Conservation (phyloP, 35 echinoderm and acorn worm genomes). For the Amphiura filiformis region DNA sequence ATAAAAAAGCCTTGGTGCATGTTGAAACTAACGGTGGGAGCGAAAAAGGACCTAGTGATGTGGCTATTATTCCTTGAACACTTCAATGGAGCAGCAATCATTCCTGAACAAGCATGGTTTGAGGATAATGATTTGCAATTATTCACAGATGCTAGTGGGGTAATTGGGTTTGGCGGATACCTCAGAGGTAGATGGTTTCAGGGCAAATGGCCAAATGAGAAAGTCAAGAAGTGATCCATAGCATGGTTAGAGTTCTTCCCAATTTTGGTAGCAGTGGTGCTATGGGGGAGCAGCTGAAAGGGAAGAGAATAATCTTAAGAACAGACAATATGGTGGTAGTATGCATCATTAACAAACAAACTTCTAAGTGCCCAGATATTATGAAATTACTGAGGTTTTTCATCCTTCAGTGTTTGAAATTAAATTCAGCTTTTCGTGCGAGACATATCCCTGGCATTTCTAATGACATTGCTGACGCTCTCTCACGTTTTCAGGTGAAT, state of each 20-base stretch:
- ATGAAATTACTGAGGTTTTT: constrained; percentile 26
- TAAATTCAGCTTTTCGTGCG: constrained; percentile 14
- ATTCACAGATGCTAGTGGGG: constrained; percentile 15
- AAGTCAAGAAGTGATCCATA: constrained; percentile 19
- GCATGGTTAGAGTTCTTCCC: constrained; percentile 40
- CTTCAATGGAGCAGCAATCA: constrained; percentile 13
- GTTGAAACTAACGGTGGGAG: background rate
- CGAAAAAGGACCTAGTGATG: background rate
- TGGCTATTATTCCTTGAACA: background rate
- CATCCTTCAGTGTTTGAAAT: constrained; percentile 16
- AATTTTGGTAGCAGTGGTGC: constrained; percentile 11
- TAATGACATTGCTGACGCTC: constrained; percentile 43
- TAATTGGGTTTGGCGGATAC: constrained; percentile 21
- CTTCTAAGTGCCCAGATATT: constrained; percentile 27
- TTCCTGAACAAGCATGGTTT: background rate
- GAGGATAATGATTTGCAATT: constrained; percentile 12
- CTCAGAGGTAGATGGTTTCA: constrained; percentile 12
- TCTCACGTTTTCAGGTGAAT: constrained; percentile 32
- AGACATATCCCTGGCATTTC: constrained; percentile 15
- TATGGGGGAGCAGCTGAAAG: constrained; percentile 2
- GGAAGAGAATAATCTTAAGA: constrained; percentile 24
- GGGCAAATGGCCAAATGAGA: constrained; percentile 11
- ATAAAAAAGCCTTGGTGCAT: background rate
- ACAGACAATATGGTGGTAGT: constrained; percentile 41
- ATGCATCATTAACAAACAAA: constrained; percentile 30